Percentiles rank a stretch among this genome's conserved stretches.
phyloP scores from a whole-genome alignment of 2,888 invertebrate genomes.

The Hartigia nigra region DNA sequence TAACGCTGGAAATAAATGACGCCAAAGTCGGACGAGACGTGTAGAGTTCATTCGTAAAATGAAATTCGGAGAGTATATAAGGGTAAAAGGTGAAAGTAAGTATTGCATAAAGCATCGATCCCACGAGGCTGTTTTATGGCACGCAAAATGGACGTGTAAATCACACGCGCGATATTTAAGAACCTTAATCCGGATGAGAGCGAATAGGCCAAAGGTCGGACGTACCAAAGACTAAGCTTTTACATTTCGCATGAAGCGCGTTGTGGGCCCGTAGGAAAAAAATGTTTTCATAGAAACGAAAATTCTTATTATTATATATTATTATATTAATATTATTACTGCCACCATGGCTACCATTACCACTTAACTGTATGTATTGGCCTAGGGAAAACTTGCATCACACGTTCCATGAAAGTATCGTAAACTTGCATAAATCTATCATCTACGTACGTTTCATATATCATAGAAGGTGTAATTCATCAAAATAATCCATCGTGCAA shows the following conservation, averaged over 20 bases:
- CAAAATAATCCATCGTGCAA: not conserved
- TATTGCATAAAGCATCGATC: constrained; percentile 38
- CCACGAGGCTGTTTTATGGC: constrained; percentile 35
- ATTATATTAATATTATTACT: not conserved
- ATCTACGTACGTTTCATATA: not conserved
- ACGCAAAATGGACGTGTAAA: constrained; percentile 29
- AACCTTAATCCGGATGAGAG: not conserved
- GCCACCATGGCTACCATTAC: not conserved
- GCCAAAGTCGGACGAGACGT: not conserved
- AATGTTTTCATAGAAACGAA: not conserved
- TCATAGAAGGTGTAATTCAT: not conserved
- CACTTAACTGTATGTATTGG: not conserved
- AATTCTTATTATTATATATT: too few relatives aligned
- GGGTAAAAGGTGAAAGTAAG: constrained; percentile 29
- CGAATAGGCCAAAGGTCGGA: not conserved
- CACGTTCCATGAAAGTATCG: not conserved
- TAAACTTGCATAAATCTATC: not conserved
- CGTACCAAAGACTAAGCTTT: not conserved
- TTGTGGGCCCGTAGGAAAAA: not conserved
- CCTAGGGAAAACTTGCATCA: not conserved
- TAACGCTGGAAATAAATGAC: not conserved
- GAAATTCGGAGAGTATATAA: not conserved
- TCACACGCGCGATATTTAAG: constrained; percentile 24
- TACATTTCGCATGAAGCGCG: not conserved
- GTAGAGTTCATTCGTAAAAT: not conserved